Conservation (phyloP, 2,113 vertebrate genomes). For the Dermatemys mawii region DNA sequence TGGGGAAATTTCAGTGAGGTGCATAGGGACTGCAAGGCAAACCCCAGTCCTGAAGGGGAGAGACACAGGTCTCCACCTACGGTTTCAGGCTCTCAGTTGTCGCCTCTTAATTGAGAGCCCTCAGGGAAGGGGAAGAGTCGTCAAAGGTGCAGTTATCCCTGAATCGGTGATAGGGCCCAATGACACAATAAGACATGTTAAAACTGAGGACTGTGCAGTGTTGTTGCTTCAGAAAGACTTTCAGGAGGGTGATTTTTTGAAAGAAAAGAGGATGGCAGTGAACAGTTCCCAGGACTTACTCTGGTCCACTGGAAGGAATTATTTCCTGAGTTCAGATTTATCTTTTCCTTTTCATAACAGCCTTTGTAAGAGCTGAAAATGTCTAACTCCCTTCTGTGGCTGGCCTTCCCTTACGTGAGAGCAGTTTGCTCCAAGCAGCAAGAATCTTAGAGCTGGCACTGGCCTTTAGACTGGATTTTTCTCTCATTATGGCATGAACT, state of each 20-base stretch:
- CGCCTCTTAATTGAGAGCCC: too few relatives aligned
- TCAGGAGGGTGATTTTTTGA: neutral
- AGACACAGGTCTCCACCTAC: neutral
- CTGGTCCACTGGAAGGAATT: neutral
- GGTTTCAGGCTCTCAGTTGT: too few relatives aligned
- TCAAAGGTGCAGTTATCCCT: neutral
- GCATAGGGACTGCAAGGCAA: neutral
- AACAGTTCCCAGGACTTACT: accelerated
- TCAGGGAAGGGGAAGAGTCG: neutral
- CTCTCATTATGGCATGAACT: too few relatives aligned
- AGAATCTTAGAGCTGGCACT: neutral
- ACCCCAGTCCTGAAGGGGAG: neutral
- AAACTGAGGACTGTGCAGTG: too few relatives aligned
- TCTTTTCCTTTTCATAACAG: neutral
- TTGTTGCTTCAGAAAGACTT: neutral
- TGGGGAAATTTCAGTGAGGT: neutral
- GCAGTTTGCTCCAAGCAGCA: accelerated
- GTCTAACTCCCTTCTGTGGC: accelerated
- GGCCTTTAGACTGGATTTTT: neutral
- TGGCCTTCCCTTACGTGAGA: too few relatives aligned
- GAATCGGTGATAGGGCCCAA: neutral
- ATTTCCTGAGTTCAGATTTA: accelerated
- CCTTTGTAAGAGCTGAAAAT: neutral
- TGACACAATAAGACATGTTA: neutral
- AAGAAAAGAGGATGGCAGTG: neutral